Evolutionary conservation across 2,888 invertebrate species (phyloP).

Genomic region (Plagodis dolabraria): DNA sequence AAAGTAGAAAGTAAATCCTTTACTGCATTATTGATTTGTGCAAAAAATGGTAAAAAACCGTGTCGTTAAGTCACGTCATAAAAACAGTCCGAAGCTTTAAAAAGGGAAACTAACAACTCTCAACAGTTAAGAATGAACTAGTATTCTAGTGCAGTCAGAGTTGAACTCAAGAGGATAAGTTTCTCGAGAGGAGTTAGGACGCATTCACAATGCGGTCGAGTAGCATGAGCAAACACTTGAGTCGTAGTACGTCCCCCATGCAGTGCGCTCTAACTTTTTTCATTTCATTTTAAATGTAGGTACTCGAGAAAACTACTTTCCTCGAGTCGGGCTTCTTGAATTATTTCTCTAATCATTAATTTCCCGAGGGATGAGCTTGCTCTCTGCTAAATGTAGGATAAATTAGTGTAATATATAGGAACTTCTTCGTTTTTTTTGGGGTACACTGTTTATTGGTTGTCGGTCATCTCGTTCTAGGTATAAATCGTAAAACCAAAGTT

Average conservation of each 20-base stretch:
- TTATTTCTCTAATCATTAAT: conserved; percentile 1
- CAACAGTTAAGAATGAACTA: conserved; percentile 11
- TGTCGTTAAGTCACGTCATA: not conserved
- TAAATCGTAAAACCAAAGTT: no score
- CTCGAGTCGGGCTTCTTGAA: conserved; percentile 4
- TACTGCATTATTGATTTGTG: no score
- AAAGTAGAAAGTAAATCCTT: no score
- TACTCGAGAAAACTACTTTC: conserved; percentile 22
- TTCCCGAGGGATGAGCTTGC: not conserved
- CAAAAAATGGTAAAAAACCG: no score
- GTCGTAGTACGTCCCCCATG: conserved; percentile 16
- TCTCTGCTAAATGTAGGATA: no score
- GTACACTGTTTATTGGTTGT: no score
- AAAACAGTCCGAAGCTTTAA: not conserved
- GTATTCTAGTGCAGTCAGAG: conserved; percentile 25
- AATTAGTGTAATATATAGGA: no score
- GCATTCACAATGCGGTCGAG: conserved; percentile 50
- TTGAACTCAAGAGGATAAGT: conserved; percentile 46
- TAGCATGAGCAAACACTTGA: conserved; percentile 58
- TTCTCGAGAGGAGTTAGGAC: conserved; percentile 48
- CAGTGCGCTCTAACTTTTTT: conserved; percentile 58
- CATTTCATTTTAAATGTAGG: conserved; percentile 56
- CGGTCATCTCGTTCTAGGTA: no score
- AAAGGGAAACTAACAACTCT: conserved; percentile 7
- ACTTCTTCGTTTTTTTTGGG: no score